phyloP scores from a whole-genome alignment of 1,140 invertebrate species.

The Psix sp. region DNA sequence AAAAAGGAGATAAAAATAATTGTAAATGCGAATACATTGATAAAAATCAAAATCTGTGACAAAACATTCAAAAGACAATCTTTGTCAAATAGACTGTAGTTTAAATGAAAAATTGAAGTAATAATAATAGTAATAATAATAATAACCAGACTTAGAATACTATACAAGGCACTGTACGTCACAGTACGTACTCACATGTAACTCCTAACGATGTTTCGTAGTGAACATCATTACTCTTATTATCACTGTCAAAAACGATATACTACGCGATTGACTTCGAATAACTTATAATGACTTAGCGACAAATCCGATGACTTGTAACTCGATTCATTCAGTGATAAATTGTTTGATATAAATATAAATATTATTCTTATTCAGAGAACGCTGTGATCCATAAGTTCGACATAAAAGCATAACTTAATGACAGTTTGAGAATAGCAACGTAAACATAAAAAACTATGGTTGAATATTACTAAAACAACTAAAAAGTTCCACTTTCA shows the following conservation, averaged over 20 bases:
- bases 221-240: slow-evolving; percentile 49
- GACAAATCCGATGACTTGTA: slow-evolving; percentile 38
- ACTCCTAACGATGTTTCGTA: slow-evolving; percentile 43
- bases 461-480: slow-evolving; percentile 16
- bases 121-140: background rate
- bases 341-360: slow-evolving; percentile 56
- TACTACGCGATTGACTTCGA: slow-evolving; percentile 46
- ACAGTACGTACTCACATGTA: slow-evolving; percentile 43
- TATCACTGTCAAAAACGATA: slow-evolving; percentile 54
- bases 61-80: slow-evolving; percentile 35
- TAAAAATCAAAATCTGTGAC: background rate
- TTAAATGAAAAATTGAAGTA: slow-evolving; percentile 12
- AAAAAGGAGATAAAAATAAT: too few species aligned
- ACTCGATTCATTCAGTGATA: slow-evolving; percentile 39
- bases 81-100: slow-evolving; percentile 32
- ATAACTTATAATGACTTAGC: slow-evolving; percentile 49
- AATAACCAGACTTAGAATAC: too few species aligned
- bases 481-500: slow-evolving; percentile 15
- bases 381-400: slow-evolving; percentile 60
- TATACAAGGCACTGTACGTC: slow-evolving; percentile 56
- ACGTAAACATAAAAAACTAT: slow-evolving; percentile 21
- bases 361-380: slow-evolving; percentile 55
- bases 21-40: too few species aligned
- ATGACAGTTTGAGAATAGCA: slow-evolving; percentile 31
- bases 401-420: slow-evolving; percentile 47